Evolutionary conservation across 37 sponge, comb jelly and placozoan species (phyloP).

Genomic region (Agelas oroides): DNA sequence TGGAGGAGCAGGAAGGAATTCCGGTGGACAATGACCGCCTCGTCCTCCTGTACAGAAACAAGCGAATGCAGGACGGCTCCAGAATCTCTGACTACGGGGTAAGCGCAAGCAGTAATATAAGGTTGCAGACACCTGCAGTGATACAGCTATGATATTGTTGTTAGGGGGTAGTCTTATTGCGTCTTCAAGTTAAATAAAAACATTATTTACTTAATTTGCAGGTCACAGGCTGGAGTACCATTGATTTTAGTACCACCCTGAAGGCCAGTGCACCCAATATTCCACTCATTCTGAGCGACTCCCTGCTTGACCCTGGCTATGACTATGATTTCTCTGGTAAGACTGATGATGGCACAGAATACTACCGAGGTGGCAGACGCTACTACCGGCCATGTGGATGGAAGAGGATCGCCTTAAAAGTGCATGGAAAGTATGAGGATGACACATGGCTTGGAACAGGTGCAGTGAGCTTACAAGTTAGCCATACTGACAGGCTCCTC

Average conservation of each 20-base stretch:
- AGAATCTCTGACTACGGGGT: background rate
- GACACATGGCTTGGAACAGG: constrained; percentile 5
- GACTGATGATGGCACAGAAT: background rate
- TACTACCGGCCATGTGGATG: constrained; percentile 4
- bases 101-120: too few species aligned
- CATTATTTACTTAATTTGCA: background rate
- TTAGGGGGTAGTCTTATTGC: background rate
- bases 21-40: background rate
- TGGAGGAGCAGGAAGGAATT: background rate
- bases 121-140: background rate
- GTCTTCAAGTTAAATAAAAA: background rate
- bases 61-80: background rate
- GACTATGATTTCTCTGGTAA: background rate
- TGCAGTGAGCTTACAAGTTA: background rate
- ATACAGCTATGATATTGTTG: background rate
- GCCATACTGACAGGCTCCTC: too few species aligned
- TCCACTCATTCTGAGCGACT: background rate
- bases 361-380: background rate
- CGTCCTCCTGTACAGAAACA: background rate
- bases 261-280: background rate
- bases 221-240: background rate
- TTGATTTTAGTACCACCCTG: background rate
- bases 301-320: background rate
- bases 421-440: background rate
- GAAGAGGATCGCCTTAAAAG: background rate